Base-by-base conservation (phyloP, 2,113 vertebrate species). In the Oryzias javanicus region DNA sequence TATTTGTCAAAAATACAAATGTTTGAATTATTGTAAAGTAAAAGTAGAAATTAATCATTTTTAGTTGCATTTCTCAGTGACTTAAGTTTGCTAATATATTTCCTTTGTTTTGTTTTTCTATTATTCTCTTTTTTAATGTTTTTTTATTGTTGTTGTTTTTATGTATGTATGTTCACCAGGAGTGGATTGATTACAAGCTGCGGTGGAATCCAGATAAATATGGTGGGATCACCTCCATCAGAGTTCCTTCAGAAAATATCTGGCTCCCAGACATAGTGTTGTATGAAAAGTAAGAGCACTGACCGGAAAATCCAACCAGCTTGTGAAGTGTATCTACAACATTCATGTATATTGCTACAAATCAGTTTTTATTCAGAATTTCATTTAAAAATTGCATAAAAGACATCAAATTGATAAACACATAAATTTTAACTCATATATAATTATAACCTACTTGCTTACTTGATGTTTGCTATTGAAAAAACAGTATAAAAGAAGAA, bases 181-280 rank as follows among this genome's bases (percentile, higher is more conserved):
- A 98, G 83, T 98, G 97, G 97, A 91, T 90, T 0, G 96, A 99
- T 66, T 89, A 94, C 77, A 98, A 98, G 66, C 89, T 98, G 46
- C 87, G 91, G 48, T 98, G 96, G 97, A 94, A 94, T 85, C 97
- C 97, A 14, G 94, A 94, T 1, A 92, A 97, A 56, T 98, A 97
- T 0, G 94, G 95, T 12, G 97, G 97, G 42, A 97, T 98, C 68
- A 94, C 87, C 0, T 91, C 93, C 5, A 96, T 99, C 82, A 92
- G 95, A 66, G 94, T 98, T 53, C 97, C 96, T 0, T 98, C 96
- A 4, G 96, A 98, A 78, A 94, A 92, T 18, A 92, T 99, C 61
- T 98, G 96, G 96, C 94, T 98, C 55, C 96, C 97, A 0, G 96
- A 99, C 76, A 98, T 98, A 6, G 95, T 99, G 77, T 90, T 99